These are phyloP conservation scores for Monochamus alternatus DNA, from an alignment of 2,888 invertebrate genomes.

Conservation along the genomic window DNA sequence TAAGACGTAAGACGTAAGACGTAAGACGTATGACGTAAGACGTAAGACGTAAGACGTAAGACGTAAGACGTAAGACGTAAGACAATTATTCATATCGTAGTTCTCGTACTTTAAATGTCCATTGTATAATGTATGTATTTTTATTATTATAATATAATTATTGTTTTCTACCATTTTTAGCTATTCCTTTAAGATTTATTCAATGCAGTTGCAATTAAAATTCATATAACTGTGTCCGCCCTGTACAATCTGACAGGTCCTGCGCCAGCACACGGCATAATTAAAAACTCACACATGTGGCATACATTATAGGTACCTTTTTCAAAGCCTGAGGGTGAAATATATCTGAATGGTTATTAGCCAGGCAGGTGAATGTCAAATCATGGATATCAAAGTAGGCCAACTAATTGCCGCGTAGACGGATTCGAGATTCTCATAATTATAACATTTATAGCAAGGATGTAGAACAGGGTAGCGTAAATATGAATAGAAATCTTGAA, in stretches of 20 bases:
- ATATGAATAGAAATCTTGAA: neutral
- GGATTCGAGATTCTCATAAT: neutral
- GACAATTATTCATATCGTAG: too few species aligned
- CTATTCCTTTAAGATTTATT: too few species aligned
- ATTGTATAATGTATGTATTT: too few species aligned
- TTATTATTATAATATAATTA: too few species aligned
- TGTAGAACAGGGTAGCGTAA: neutral
- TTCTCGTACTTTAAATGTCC: too few species aligned
- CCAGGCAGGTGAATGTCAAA: constrained; percentile 42
- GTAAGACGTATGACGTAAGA: too few species aligned
- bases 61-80: too few species aligned
- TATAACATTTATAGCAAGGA: neutral
- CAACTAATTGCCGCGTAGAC: neutral
- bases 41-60: too few species aligned
- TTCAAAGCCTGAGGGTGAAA: constrained; percentile 9
- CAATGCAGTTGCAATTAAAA: constrained; percentile 34
- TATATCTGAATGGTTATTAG: constrained; percentile 22
- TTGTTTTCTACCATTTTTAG: too few species aligned
- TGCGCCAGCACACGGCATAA: constrained; percentile 36
- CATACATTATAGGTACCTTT: constrained; percentile 29
- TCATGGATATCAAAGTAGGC: constrained; percentile 18
- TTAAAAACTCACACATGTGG: constrained; percentile 44
- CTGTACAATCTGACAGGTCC: constrained; percentile 18
- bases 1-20: too few species aligned
- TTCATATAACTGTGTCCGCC: constrained; percentile 16